phyloP scores from a whole-genome alignment of 2,113 vertebrate genomes.

The Ammospiza caudacuta region DNA sequence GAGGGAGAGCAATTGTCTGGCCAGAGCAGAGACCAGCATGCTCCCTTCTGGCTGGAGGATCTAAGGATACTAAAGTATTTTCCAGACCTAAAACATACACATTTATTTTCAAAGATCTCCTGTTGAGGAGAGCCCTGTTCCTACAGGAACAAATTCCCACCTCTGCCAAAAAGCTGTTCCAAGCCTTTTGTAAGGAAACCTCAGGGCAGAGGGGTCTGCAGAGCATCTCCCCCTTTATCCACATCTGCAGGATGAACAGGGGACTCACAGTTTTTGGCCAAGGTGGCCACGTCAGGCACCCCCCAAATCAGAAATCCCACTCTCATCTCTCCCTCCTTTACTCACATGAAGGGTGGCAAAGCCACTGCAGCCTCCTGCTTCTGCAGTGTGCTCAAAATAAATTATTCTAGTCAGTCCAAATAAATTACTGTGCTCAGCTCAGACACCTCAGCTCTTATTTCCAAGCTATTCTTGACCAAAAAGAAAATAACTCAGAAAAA shows the following conservation, averaged over 20 bases:
- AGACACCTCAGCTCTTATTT: neutral
- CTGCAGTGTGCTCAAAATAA: neutral
- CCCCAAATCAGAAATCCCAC: neutral
- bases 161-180: neutral
- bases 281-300: neutral
- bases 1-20: neutral
- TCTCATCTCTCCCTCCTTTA: neutral
- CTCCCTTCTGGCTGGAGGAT: neutral
- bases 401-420: neutral
- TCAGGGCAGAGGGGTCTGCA: neutral
- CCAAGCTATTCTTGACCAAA: neutral
- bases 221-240: neutral
- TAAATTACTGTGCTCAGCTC: neutral
- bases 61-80: neutral
- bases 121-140: neutral
- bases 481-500: neutral
- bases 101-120: neutral
- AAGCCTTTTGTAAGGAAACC: neutral
- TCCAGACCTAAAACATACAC: neutral
- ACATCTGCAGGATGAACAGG: accelerated
- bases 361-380: neutral
- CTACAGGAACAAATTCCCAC: neutral
- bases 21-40: neutral
- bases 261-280: neutral
- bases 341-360: neutral